A percentile compares a stretch with the other conserved stretches of the same genome.
These are phyloP conservation scores for Troides oblongomaculatus DNA, from an alignment of 2,888 invertebrate genomes.

Conservation along the genomic window DNA sequence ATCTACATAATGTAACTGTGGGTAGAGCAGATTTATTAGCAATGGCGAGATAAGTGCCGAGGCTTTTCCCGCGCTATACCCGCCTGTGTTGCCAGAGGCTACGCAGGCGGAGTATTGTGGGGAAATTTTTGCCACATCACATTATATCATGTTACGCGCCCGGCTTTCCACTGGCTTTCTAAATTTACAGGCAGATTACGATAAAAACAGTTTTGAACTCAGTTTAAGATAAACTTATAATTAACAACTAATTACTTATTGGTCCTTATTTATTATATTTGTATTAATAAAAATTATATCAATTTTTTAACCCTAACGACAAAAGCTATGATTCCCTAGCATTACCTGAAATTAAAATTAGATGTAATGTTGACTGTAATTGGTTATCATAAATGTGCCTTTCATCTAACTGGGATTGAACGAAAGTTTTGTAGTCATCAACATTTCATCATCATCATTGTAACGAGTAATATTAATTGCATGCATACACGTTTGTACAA, in stretches of 20 bases:
- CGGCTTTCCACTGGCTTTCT: slow-evolving; percentile 66
- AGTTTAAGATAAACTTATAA: slow-evolving; percentile 24
- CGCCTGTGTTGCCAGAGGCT: slow-evolving; percentile 45
- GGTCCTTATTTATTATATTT: background rate
- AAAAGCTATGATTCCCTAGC: background rate
- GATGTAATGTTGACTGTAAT: too few relatives aligned
- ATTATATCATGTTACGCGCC: slow-evolving; percentile 56
- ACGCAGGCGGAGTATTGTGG: slow-evolving; percentile 49
- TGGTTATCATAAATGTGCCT: too few relatives aligned
- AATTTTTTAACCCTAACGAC: background rate
- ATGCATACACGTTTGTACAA: background rate
- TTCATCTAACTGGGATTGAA: too few relatives aligned
- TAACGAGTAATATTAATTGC: background rate
- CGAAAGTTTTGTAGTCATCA: too few relatives aligned
- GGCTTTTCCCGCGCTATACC: slow-evolving; percentile 36
- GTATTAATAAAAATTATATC: background rate
- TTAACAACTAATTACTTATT: slow-evolving; percentile 37
- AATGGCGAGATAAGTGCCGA: slow-evolving; percentile 20
- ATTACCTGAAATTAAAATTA: too few relatives aligned
- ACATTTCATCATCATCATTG: too few relatives aligned
- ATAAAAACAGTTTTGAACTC: slow-evolving; percentile 39
- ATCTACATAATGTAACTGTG: slow-evolving; percentile 11
- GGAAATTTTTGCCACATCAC: slow-evolving; percentile 63
- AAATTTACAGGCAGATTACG: slow-evolving; percentile 63
- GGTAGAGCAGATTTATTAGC: slow-evolving; percentile 29